A percentile compares a stretch with the other conserved stretches of the same genome.
Evolutionary conservation across 1,140 invertebrate species (phyloP).

Genomic region (Solenopsis fugax): DNA sequence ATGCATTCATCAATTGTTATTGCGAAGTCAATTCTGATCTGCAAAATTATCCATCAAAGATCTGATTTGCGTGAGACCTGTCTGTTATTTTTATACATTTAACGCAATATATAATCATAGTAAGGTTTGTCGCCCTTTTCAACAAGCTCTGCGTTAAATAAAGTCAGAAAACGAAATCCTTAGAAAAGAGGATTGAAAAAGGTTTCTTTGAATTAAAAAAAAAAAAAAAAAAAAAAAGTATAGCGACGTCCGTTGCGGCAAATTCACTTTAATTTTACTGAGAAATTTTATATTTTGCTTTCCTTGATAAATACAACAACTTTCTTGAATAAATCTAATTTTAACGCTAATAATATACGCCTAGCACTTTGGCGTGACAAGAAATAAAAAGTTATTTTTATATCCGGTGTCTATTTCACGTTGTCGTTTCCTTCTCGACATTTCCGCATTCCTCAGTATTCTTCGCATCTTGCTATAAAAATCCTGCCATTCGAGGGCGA

Average conservation of each 20-base stretch:
- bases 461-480: conserved; percentile 39
- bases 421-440: conserved; percentile 51
- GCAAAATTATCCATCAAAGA: conserved; percentile 23
- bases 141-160: background rate
- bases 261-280: background rate
- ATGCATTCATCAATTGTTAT: conserved; percentile 45
- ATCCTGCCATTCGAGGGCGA: conserved; percentile 38
- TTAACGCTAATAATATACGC: background rate
- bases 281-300: background rate
- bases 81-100: background rate
- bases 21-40: conserved; percentile 20
- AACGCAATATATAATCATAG: background rate
- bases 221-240: background rate
- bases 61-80: background rate
- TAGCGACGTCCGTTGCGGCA: background rate
- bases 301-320: background rate
- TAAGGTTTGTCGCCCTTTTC: conserved; percentile 4
- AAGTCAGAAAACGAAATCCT: conserved; percentile 9
- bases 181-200: background rate
- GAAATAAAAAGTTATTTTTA: conserved; percentile 12
- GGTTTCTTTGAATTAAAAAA: background rate
- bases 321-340: background rate
- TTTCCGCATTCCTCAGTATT: conserved; percentile 5
- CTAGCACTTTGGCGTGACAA: background rate
- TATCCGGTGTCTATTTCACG: conserved; percentile 4